phyloP scores from a whole-genome alignment of 2,797 vertebrate species.

The Novumbra hubbsi region DNA sequence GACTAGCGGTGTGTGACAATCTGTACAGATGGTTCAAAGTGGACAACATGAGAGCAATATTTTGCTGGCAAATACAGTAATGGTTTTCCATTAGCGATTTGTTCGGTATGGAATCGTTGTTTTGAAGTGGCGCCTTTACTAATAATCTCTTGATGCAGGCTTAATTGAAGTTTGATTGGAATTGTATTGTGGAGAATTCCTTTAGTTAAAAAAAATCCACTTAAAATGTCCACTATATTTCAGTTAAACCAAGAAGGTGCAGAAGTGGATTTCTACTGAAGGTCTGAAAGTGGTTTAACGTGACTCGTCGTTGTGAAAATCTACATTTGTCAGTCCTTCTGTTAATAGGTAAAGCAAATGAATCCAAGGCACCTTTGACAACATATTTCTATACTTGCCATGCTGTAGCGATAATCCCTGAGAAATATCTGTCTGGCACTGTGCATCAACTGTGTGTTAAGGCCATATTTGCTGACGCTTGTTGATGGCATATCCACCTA shows the following conservation, averaged over 20 bases:
- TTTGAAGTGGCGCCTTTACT: constrained; percentile 27
- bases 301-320: background rate
- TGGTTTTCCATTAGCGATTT: constrained; percentile 42
- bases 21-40: constrained; percentile 33
- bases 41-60: constrained; percentile 23
- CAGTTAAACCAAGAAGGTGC: constrained; percentile 6
- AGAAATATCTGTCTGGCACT: constrained; percentile 24
- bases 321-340: background rate
- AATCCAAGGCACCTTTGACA: constrained; percentile 37
- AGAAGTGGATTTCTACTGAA: constrained; percentile 25
- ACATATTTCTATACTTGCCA: background rate
- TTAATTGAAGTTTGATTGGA: constrained; percentile 18
- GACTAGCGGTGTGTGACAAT: constrained; percentile 52
- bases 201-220: background rate
- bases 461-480: constrained; percentile 19
- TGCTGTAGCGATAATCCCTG: constrained; percentile 45
- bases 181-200: background rate
- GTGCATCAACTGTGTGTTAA: constrained; percentile 29
- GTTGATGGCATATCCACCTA: constrained; percentile 38
- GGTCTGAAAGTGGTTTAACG: background rate
- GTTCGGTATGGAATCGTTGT: constrained; percentile 17
- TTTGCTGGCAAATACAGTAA: constrained; percentile 31
- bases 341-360: constrained; percentile 9
- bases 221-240: constrained; percentile 14
- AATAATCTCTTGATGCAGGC: constrained; percentile 9